These are phyloP conservation scores for Stictonetta naevosa DNA, from an alignment of 2,113 vertebrate genomes.

Conservation along the genomic window DNA sequence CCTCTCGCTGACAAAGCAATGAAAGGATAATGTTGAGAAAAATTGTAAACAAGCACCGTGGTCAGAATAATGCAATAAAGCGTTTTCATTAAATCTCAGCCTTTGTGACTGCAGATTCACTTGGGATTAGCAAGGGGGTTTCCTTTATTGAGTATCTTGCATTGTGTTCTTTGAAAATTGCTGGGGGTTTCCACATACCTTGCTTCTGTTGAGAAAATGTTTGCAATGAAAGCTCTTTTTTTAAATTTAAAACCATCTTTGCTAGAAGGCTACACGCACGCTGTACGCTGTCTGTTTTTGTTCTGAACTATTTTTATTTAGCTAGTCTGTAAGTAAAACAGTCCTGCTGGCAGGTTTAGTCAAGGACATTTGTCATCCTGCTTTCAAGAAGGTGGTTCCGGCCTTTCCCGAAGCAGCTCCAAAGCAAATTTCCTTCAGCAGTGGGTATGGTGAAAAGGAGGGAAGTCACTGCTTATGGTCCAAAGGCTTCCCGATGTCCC, in stretches of 20 bases:
- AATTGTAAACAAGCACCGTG: neutral
- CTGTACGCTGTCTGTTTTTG: neutral
- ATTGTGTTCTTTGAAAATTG: neutral
- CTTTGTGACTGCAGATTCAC: neutral
- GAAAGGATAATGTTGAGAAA: neutral
- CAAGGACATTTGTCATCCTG: neutral
- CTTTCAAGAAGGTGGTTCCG: neutral
- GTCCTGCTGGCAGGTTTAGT: slow-evolving; percentile 34
- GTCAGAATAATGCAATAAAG: neutral
- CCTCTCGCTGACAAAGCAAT: neutral
- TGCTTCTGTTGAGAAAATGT: neutral
- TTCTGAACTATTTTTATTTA: slow-evolving; percentile 33
- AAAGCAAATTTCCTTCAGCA: neutral
- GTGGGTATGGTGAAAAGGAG: neutral
- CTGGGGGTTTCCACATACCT: neutral
- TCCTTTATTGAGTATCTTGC: neutral
- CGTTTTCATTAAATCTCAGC: neutral
- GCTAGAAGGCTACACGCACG: neutral
- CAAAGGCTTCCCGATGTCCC: neutral
- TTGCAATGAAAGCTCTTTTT: neutral
- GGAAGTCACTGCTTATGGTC: neutral
- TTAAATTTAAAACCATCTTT: neutral
- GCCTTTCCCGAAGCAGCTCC: slow-evolving; percentile 30
- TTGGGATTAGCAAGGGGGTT: neutral
- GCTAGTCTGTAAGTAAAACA: slow-evolving; percentile 12